These are phyloP conservation scores for Loris lydekkerianus DNA, from an alignment of 2,797 vertebrate genomes.

Conservation along the genomic window DNA sequence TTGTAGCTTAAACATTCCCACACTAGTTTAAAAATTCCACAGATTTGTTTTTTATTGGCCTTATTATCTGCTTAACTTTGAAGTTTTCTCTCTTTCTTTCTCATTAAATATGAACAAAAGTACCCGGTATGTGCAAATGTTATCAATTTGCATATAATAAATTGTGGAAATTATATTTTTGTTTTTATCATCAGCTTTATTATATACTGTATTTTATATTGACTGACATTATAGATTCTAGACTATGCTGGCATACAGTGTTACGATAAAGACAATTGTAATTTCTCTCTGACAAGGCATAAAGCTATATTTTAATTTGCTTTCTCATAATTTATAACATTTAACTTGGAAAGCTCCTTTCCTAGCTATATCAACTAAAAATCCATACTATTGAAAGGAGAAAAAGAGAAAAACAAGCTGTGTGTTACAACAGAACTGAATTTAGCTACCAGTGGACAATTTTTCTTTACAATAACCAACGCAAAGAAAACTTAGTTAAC, in stretches of 20 bases:
- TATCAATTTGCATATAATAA: conserved; percentile 45
- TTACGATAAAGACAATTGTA: conserved; percentile 49
- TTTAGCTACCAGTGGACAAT: background rate
- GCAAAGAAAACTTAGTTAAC: conserved; percentile 1
- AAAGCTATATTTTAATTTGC: conserved; percentile 41
- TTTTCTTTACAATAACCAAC: background rate
- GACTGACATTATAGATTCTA: conserved; percentile 59
- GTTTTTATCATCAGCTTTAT: conserved; percentile 48
- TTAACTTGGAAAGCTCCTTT: conserved; percentile 45
- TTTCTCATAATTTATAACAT: conserved; percentile 55
- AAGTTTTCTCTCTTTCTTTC: conserved; percentile 3
- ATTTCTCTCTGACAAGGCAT: conserved; percentile 3
- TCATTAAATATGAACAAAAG: background rate
- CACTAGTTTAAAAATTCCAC: background rate
- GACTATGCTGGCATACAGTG: conserved; percentile 4
- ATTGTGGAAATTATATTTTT: conserved; percentile 32
- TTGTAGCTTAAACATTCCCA: background rate
- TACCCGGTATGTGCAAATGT: background rate
- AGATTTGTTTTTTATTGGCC: background rate
- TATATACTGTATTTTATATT: conserved; percentile 44
- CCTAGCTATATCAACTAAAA: conserved; percentile 43
- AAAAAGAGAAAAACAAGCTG: background rate
- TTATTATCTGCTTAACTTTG: conserved; percentile 26
- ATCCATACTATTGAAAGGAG: background rate
- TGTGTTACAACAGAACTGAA: background rate